Evolutionary conservation across 2,888 invertebrate genomes (phyloP), one percentile per base, ranked within the genome.

Genomic region (Dicroscelio sp.): DNA sequence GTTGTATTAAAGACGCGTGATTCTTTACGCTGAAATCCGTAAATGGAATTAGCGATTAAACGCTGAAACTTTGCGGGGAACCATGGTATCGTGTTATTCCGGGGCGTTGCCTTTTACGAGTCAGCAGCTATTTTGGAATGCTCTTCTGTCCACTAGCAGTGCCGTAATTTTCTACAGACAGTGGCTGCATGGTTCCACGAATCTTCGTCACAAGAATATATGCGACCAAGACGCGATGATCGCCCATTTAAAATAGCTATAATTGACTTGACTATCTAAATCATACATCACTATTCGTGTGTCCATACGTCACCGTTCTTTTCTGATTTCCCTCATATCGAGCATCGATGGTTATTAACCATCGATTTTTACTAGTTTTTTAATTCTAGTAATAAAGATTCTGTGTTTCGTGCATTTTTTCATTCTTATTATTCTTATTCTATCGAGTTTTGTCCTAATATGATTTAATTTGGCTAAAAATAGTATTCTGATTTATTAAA

Each of bases 91-190:
- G 91, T 88, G 92, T 92, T 92, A 92, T 90, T 91, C 90, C 90
- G 85, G 92, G 90, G 88, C 92, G 88, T 89, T 91, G 92, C 91
- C 90, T 90, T 86, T 90, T 88, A 90, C 91, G 91, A 91, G 91
- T 84, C 86, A 82, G 90, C 88, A 91, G 92, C 90, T 92, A 92
- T 92, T 92, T 92, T 88, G 86, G 90, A 92, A 92, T 91, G 78
- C 91, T 89, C 80, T 79, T 91, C 90, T 90, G 85, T 92, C 87
- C 88, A 90, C 84, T 75, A 85, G 69, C 87, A 78, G 90, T 89
- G 79, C 89, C 90, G 87, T 90, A 86, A 90, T 89, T 92, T 92
- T 86, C 90, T 92, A 88, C 92, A 89, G 89, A 89, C 91, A 91
- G 92, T 88, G 83, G 90, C 90, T 84, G 84, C 88, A 90, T 88